Base-by-base conservation (phyloP, 2,113 vertebrate genomes). In the Dipodomys stephensi region DNA sequence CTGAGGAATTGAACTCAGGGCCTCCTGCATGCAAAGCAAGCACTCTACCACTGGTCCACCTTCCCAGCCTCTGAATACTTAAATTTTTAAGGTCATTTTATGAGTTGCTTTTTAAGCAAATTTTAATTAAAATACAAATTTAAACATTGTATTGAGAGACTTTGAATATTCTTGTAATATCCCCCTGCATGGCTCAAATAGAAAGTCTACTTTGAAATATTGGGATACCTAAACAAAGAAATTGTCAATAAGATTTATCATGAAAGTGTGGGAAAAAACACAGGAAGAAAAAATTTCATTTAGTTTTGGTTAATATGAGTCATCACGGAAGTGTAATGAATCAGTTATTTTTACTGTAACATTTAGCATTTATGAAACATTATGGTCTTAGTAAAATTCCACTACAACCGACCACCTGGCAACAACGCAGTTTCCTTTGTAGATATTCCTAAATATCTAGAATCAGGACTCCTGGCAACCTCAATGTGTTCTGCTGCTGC, bases 141-240 rank as follows among this genome's bases (percentile, higher is more conserved):
- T 88, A 49, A 91, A 84, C 32, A 46, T 39, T 60, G 69, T 44
- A 16, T 49, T 62, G 20, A 77, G 84, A 88, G 3, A 85, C 39
- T 76, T 39, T n/a, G 23, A 28, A 62, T 72, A 86, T 4, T 88
- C 46, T 88, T 53, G 25, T 32, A 82, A 35, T 91, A 30, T 20
- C 67, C 28, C 19, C 4, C n/a, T 49, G 4, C 28, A 49, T 77
- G n/a, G 6, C 7, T 87, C 7, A 79, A 53, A 39, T 8, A 86
- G 23, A 74, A 93, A 87, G 44, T 27, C 46, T 83, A 7, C 25
- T 68, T 72, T 78, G 32, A 85, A 95, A 28, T 95, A 88, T 73
- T 88, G 89, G 89, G 65, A 60, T 8, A 72, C 16, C 5, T 68
- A 71, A 53, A 20, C 22, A 83, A 87, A 82, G 19, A 49, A 49